phyloP scores from a whole-genome alignment of 1,140 invertebrate species.

The Drosophila watanabei region DNA sequence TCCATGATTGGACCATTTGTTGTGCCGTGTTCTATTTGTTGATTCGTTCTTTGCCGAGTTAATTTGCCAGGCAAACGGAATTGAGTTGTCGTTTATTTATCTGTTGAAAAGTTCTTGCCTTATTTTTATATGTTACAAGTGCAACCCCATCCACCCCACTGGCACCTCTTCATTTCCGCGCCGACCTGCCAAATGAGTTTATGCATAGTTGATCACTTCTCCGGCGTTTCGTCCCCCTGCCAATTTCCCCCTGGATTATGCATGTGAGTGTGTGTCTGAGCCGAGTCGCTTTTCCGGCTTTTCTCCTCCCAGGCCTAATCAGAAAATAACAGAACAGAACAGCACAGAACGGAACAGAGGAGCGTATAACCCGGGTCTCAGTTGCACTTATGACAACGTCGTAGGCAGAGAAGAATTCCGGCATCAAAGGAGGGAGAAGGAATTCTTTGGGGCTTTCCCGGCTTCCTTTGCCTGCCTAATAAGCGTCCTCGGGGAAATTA shows the following conservation, averaged over 20 bases:
- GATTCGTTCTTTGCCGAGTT: constrained; percentile 34
- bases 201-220: constrained; percentile 67
- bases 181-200: constrained; percentile 56
- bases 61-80: constrained; percentile 29
- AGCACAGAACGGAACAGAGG: constrained; percentile 7
- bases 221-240: constrained; percentile 34
- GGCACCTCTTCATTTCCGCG: constrained; percentile 21
- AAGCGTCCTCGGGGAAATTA: constrained; percentile 82
- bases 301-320: constrained; percentile 61
- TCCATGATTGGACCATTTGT: constrained; percentile 48
- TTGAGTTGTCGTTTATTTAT: constrained; percentile 22
- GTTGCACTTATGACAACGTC: constrained; percentile 76
- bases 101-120: background rate
- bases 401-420: constrained; percentile 25
- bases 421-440: constrained; percentile 42
- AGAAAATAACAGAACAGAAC: constrained; percentile 66
- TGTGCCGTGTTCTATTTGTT: constrained; percentile 31
- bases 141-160: background rate
- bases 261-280: background rate
- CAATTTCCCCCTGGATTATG: constrained; percentile 47
- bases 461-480: constrained; percentile 60
- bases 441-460: constrained; percentile 61
- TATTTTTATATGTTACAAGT: background rate
- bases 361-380: constrained; percentile 27
- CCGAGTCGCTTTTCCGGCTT: background rate